phyloP scores from a whole-genome alignment of 2,888 invertebrate genomes.

The Eumacrocentrus americanus region DNA sequence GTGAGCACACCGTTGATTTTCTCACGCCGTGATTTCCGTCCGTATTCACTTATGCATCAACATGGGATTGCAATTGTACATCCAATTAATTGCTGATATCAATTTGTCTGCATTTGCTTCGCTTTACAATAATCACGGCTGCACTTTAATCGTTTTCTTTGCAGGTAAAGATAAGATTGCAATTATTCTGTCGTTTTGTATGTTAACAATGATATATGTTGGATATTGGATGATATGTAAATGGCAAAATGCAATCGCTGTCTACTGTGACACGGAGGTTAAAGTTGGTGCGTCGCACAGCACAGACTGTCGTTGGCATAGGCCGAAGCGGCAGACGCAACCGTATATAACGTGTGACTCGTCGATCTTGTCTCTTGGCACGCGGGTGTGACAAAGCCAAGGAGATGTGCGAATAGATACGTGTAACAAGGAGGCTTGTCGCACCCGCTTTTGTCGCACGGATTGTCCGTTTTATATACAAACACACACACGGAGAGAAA shows the following conservation, averaged over 20 bases:
- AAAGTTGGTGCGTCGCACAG: conserved; percentile 37
- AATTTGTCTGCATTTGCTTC: too few species aligned
- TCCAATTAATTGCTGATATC: too few species aligned
- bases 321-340: conserved; percentile 35
- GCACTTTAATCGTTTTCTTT: too few species aligned
- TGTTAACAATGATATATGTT: too few species aligned
- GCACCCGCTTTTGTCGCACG: not conserved
- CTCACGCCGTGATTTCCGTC: conserved; percentile 53
- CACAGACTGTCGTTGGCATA: conserved; percentile 35
- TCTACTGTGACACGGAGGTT: conserved; percentile 31
- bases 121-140: too few species aligned
- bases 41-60: conserved; percentile 26
- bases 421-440: not conserved
- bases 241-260: conserved; percentile 2
- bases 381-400: not conserved
- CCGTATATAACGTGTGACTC: conserved; percentile 25
- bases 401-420: not conserved
- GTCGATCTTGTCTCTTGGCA: not conserved
- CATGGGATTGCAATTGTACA: conserved; percentile 9
- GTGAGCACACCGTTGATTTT: conserved; percentile 44
- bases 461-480: conserved; percentile 8
- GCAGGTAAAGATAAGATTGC: too few species aligned
- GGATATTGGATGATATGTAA: too few species aligned
- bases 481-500: not conserved
- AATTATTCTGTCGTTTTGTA: too few species aligned